Evolutionary conservation across 1,140 invertebrate species (phyloP), one percentile per base, ranked within the genome.

Genomic region (Halictus rubicundus): DNA sequence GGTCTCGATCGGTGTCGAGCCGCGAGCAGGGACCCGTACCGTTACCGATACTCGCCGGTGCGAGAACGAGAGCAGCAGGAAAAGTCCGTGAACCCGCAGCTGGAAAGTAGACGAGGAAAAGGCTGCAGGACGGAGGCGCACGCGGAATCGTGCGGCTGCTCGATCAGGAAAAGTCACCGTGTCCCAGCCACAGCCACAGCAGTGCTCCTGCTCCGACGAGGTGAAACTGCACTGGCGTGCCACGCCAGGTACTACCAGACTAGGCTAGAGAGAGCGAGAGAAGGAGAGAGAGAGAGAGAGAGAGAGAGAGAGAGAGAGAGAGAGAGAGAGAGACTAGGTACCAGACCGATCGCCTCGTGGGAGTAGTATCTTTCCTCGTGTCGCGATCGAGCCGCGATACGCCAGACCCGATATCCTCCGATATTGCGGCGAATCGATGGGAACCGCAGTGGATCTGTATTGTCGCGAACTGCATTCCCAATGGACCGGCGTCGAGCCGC

Each of bases 291-390:
- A 21, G 25, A 46, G 23, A 21, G 42, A 9, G 19, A 25, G 42
- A 21, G 37, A 49, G 27, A 46, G 46, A 21, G 21, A 10, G 42
- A 46, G 7, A 14, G 42, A 9, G 7, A 46, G n/a, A 49, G 27
- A 46, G 46, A 21, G 21, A 10, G 42, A 46, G 7, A 14, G 42
- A 9, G 7, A 46, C 9, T 9, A 10, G 32, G 32, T 32, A 32
- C 32, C 71, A 68, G 61, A 66, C 81, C 21, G 46, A 52, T 72
- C 63, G 54, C n/a, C 73, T 71, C 75, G 61, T 74, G 80, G 80
- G 80, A 85, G 68, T 76, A 72, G 63, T 86, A 85, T 86, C 84
- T 85, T 82, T 85, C 57, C n/a, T 52, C 66, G 61, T 68, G 70
- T 72, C 64, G 61, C 68, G 82, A 73, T 74, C 78, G 78, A 46